Evolutionary conservation across 1,140 invertebrate genomes (phyloP).

Genomic region (Heliothis subflexa): DNA sequence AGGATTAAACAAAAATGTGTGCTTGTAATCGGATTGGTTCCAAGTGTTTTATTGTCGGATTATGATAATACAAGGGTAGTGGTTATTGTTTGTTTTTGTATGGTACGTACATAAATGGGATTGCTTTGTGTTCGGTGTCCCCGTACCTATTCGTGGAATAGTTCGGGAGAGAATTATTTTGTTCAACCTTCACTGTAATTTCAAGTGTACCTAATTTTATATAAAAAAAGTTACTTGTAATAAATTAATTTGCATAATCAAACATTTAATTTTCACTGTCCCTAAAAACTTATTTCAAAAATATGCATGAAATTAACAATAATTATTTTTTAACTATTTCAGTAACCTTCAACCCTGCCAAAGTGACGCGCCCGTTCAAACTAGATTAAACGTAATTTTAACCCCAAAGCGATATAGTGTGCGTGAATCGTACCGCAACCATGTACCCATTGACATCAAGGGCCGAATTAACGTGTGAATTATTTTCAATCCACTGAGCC

Average conservation of each 20-base stretch:
- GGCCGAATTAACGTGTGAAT: constrained; percentile 33
- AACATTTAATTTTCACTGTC: neutral
- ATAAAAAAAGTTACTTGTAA: too few species aligned
- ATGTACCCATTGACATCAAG: constrained; percentile 30
- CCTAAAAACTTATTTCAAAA: too few species aligned
- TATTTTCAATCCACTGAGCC: constrained; percentile 27
- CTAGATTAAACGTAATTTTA: neutral
- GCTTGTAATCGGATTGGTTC: constrained; percentile 42
- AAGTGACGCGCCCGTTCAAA: neutral
- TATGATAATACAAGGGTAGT: constrained; percentile 38
- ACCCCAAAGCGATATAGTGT: constrained; percentile 4
- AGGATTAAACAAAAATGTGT: constrained; percentile 43
- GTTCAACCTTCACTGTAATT: too few species aligned
- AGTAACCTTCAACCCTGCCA: neutral
- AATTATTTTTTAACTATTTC: neutral
- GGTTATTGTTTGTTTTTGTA: constrained; percentile 35
- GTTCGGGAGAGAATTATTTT: neutral
- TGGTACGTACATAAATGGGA: neutral
- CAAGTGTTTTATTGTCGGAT: constrained; percentile 35
- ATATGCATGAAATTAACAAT: too few species aligned
- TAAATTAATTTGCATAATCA: neutral
- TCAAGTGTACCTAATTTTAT: too few species aligned
- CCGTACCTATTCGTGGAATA: neutral
- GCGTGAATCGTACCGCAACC: constrained; percentile 22
- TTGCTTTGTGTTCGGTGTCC: neutral